These are phyloP conservation scores for Thera obeliscata DNA, from an alignment of 2,888 invertebrate species.

Conservation along the genomic window DNA sequence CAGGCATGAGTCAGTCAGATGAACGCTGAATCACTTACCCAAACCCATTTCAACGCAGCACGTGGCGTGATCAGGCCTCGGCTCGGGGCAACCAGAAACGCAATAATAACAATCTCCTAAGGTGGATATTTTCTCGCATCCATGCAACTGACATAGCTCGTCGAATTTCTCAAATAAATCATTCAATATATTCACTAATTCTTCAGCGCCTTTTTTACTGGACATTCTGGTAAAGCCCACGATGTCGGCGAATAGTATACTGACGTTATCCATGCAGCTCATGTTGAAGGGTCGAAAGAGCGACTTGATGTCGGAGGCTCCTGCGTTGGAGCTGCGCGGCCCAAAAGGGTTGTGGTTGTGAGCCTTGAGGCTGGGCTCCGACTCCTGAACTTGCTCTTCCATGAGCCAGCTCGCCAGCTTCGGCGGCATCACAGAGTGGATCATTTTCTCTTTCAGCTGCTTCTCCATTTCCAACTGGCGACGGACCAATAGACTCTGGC, in stretches of 20 bases:
- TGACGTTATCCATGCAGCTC: constrained; percentile 98
- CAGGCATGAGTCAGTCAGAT: constrained; percentile 20
- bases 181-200: constrained; percentile 97
- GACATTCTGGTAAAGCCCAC: constrained; percentile 99
- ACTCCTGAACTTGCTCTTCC: constrained; percentile 88
- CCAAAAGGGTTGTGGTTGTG: constrained; percentile 70
- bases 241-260: constrained; percentile 98
- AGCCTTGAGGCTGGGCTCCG: constrained; percentile 82
- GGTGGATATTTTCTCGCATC: constrained; percentile 98
- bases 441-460: constrained; percentile 98
- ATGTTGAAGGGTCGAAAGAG: constrained; percentile 98
- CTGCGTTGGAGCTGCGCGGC: constrained; percentile 81
- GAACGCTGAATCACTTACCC: constrained; percentile 74
- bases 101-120: constrained; percentile 97
- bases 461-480: constrained; percentile 96
- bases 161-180: constrained; percentile 98
- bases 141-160: constrained; percentile 92
- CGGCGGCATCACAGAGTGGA: constrained; percentile 98
- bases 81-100: constrained; percentile 97
- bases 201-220: constrained; percentile 97
- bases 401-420: constrained; percentile 94
- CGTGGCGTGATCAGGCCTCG: constrained; percentile 95
- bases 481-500: constrained; percentile 95
- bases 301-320: constrained; percentile 89
- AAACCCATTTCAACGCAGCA: constrained; percentile 99